Percentiles rank a stretch among this genome's conserved stretches.
These are phyloP conservation scores for Mormyrus iriodes DNA, from an alignment of 2,113 vertebrate genomes.

Conservation along the genomic window DNA sequence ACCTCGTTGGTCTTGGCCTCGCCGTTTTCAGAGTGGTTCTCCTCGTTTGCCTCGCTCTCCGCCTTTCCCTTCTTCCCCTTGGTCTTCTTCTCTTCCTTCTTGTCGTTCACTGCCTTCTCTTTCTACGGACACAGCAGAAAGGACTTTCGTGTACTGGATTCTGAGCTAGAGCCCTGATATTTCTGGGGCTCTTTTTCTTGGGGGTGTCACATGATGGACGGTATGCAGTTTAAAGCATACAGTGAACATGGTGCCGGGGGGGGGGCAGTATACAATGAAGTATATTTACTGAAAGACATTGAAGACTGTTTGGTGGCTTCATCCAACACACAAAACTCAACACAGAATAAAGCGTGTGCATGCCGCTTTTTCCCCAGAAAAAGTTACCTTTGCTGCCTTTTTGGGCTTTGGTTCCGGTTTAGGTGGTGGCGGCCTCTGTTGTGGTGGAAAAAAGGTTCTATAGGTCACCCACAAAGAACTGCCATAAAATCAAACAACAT, in stretches of 20 bases:
- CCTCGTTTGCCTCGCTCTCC: slow-evolving; percentile 77
- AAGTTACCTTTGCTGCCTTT: slow-evolving; percentile 78
- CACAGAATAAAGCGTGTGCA: not conserved
- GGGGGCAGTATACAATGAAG: not conserved
- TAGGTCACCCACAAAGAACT: not conserved
- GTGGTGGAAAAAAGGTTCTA: slow-evolving; percentile 3
- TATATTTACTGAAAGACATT: not conserved
- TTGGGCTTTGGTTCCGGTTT: slow-evolving; percentile 79
- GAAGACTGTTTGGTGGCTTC: not conserved
- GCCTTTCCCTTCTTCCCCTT: slow-evolving; percentile 79
- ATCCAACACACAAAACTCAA: not conserved
- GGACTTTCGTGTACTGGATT: not conserved
- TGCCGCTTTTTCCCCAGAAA: not conserved
- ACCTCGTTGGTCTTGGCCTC: slow-evolving; percentile 86
- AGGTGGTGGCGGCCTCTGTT: slow-evolving; percentile 68
- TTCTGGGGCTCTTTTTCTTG: no score
- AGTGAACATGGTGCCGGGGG: no score
- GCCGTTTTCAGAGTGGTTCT: slow-evolving; percentile 89
- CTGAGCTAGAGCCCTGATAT: not conserved
- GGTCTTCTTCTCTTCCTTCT: slow-evolving; percentile 79
- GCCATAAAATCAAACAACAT: not conserved
- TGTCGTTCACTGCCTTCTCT: slow-evolving; percentile 80
- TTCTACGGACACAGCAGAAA: slow-evolving; percentile 58
- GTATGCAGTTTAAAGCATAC: no score
- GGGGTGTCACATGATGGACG: no score